phyloP scores from a whole-genome alignment of 2,888 invertebrate species.

The Trichogramma evanescens region DNA sequence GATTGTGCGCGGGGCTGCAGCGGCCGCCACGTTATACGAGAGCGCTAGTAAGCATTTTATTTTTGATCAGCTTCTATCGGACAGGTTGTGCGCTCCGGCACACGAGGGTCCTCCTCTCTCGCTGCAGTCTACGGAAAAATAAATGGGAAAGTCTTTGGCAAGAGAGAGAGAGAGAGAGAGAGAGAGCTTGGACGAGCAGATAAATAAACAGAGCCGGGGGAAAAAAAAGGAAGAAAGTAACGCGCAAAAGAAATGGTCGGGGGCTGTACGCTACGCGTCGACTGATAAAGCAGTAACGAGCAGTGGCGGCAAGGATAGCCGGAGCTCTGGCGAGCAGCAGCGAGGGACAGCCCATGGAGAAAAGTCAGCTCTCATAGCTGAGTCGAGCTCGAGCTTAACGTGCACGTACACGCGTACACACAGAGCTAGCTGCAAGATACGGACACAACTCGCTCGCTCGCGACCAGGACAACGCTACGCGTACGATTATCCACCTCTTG shows the following conservation, averaged over 20 bases:
- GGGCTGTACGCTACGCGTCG: no score
- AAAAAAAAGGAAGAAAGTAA: conserved; percentile 14
- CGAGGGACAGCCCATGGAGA: not conserved
- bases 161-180: conserved; percentile 1
- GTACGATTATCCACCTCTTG: conserved; percentile 35
- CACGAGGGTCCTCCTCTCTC: no score
- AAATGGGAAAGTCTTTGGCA: conserved; percentile 15
- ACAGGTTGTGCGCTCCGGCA: no score
- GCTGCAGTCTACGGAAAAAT: not conserved
- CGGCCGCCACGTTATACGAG: not conserved
- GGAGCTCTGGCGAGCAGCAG: conserved; percentile 5
- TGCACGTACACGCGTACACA: not conserved
- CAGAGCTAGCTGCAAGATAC: not conserved
- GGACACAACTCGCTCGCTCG: conserved; percentile 24
- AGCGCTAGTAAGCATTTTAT: no score
- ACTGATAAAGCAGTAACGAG: not conserved
- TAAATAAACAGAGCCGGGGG: conserved; percentile 11
- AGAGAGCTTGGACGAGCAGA: conserved; percentile 3
- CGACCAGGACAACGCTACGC: not conserved
- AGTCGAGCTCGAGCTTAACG: no score
- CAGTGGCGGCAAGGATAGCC: conserved; percentile 1
- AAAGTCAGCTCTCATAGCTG: conserved; percentile 16
- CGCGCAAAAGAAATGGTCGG: not conserved
- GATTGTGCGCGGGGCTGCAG: conserved; percentile 5
- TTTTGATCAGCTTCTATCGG: no score